Evolutionary conservation across 2,888 invertebrate species (phyloP).

Genomic region (Eilema caniola): DNA sequence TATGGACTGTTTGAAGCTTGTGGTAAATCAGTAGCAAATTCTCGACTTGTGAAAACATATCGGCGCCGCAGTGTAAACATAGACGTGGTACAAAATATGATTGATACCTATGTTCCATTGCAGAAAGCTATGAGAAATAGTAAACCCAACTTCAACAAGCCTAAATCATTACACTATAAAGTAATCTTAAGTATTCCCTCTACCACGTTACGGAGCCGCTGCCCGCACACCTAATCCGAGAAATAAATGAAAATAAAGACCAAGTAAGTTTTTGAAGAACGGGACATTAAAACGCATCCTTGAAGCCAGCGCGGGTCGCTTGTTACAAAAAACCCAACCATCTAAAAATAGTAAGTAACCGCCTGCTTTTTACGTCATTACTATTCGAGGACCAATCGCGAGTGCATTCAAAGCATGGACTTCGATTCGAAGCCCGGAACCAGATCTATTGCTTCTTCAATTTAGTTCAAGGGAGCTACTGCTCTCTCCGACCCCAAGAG

Average conservation of each 20-base stretch:
- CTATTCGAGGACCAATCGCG: neutral
- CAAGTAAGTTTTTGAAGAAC: too few species aligned
- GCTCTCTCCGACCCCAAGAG: too few species aligned
- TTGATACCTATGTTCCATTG: slow-evolving; percentile 1
- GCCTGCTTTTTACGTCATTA: neutral
- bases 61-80: slow-evolving; percentile 34
- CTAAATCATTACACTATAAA: neutral
- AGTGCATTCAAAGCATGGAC: neutral
- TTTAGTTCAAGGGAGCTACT: too few species aligned
- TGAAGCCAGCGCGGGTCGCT: neutral
- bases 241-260: too few species aligned
- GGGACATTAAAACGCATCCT: too few species aligned
- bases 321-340: neutral
- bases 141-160: neutral
- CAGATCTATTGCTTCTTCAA: too few species aligned
- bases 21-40: slow-evolving; percentile 40
- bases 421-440: too few species aligned
- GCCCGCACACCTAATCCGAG: too few species aligned
- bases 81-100: slow-evolving; percentile 11
- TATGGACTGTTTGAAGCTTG: neutral
- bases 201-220: neutral
- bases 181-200: neutral
- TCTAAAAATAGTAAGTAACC: neutral
- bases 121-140: neutral
- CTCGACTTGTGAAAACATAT: slow-evolving; percentile 15